Conservation (phyloP, 2,113 vertebrate genomes). For the Lepisosteus osseus region DNA sequence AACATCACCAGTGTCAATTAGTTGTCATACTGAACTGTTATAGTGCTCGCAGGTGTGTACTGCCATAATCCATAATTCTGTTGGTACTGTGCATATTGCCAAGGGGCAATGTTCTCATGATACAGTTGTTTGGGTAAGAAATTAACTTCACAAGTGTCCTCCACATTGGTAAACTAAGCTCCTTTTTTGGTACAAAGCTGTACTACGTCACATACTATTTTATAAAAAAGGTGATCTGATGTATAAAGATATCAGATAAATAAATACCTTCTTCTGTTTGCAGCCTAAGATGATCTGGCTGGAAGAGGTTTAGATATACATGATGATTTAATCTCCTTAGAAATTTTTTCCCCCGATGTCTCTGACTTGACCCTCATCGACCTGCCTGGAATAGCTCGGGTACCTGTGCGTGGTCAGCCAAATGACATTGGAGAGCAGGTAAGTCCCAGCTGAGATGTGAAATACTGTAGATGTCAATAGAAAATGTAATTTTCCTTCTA, state of each 20-base stretch:
- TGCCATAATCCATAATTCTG: too few relatives aligned
- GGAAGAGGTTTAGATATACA: constrained; percentile 57
- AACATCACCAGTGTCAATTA: too few relatives aligned
- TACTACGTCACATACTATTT: too few relatives aligned
- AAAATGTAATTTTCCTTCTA: too few relatives aligned
- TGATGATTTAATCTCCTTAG: constrained; percentile 59
- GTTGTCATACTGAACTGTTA: too few relatives aligned
- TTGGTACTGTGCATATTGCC: too few relatives aligned
- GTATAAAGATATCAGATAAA: too few relatives aligned
- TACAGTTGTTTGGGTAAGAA: too few relatives aligned
- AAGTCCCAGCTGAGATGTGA: background rate
- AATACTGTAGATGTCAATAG: too few relatives aligned
- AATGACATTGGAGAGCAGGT: constrained; percentile 67
- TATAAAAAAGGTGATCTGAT: too few relatives aligned
- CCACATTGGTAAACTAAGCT: background rate
- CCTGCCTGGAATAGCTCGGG: constrained; percentile 75
- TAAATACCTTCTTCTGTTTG: background rate
- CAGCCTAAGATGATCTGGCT: constrained; percentile 66
- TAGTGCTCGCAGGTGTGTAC: too few relatives aligned
- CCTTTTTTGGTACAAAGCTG: background rate
- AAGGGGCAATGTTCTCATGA: too few relatives aligned
- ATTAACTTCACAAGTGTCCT: background rate
- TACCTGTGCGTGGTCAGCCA: constrained; percentile 67
- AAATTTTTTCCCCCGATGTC: constrained; percentile 59
- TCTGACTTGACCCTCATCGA: constrained; percentile 78